These are phyloP conservation scores for Brachionus angularis DNA, from an alignment of 1,140 invertebrate species.

Conservation along the genomic window DNA sequence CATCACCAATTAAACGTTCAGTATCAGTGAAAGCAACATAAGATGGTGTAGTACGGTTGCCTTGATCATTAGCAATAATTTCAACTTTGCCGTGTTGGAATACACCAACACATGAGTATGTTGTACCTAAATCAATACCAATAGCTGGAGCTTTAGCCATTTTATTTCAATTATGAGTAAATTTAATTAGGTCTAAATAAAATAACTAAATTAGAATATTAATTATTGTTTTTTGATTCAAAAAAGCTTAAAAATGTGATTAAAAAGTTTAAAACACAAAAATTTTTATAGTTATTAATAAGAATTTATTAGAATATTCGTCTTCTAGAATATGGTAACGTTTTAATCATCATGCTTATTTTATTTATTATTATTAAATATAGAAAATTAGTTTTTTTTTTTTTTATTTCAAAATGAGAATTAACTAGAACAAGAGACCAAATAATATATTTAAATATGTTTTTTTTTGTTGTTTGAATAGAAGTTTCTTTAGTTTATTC, in stretches of 20 bases:
- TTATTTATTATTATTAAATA: neutral
- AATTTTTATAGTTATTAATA: no score
- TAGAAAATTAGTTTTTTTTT: neutral
- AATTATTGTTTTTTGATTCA: no score
- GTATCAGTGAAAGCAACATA: constrained; percentile 86
- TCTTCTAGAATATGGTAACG: neutral
- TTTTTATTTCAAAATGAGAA: neutral
- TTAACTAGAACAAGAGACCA: no score
- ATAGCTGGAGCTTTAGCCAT: constrained; percentile 49
- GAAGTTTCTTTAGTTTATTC: neutral
- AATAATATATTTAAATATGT: no score
- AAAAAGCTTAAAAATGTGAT: no score
- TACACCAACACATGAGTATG: constrained; percentile 57
- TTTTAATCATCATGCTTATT: neutral
- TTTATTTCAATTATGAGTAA: neutral
- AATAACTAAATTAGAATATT: no score
- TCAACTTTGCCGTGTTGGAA: constrained; percentile 74
- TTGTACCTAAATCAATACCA: constrained; percentile 52
- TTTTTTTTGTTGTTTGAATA: no score
- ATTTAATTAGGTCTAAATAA: neutral
- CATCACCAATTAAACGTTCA: constrained; percentile 78
- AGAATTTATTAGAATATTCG: no score
- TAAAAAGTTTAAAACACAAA: no score
- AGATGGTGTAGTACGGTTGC: constrained; percentile 80
- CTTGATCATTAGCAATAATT: constrained; percentile 86